A percentile compares a stretch with the other conserved stretches of the same genome.
phyloP scores from a whole-genome alignment of 1,140 invertebrate genomes.

The Fopius arisanus region DNA sequence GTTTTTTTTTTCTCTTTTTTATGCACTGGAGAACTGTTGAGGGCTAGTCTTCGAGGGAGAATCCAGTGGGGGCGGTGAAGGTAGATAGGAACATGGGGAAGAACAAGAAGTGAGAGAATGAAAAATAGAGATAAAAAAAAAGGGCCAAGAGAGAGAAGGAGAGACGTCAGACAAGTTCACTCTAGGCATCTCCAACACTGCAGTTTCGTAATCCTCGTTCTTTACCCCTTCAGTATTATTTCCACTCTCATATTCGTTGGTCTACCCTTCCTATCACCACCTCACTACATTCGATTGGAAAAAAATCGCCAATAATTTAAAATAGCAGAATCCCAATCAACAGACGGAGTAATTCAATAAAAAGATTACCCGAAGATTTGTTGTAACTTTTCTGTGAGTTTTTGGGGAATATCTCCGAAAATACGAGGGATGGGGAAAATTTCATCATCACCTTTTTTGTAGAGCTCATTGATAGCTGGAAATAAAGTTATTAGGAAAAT shows the following conservation, averaged over 20 bases:
- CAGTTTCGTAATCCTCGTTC: constrained; percentile 52
- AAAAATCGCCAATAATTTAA: too few species aligned
- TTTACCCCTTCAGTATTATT: constrained; percentile 24
- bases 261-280: background rate
- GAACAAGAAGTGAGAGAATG: constrained; percentile 18
- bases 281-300: too few species aligned
- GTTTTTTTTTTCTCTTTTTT: constrained; percentile 47
- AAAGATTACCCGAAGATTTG: too few species aligned
- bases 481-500: too few species aligned
- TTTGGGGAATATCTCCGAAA: too few species aligned
- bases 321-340: too few species aligned
- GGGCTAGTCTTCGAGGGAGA: background rate
- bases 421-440: too few species aligned
- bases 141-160: background rate
- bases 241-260: background rate
- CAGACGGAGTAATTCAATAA: too few species aligned
- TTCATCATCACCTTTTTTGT: too few species aligned
- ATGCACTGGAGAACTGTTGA: constrained; percentile 14
- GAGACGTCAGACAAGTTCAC: constrained; percentile 16
- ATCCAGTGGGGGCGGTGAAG: constrained; percentile 11
- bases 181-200: constrained; percentile 32
- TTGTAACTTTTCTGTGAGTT: too few species aligned
- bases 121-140: constrained; percentile 23
- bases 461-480: too few species aligned
- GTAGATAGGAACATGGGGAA: constrained; percentile 6